Base-by-base conservation (phyloP, 1,140 invertebrate genomes). In the Lithobius niger region DNA sequence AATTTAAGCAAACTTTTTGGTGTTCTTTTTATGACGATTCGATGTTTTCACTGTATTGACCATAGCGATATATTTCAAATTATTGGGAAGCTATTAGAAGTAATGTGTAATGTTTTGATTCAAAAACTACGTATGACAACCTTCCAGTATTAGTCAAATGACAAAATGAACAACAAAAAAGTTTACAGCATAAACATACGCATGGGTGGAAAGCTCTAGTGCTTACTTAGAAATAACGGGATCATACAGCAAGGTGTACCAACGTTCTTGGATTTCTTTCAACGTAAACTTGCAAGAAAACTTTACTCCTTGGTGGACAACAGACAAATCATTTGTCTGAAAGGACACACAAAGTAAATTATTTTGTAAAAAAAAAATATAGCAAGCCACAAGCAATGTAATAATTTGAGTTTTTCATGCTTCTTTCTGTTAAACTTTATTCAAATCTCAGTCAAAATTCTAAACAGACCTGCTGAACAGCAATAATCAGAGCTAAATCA, bases 261-360 rank as follows among this genome's bases (percentile, higher is more conserved):
- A 98, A 55, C 95, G 79, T 57, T 92, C 87, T 65, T 96, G 88
- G 25, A 98, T 80, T 69, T 99, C 93, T 68, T 87, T 83, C 15
- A 96, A 70, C 0, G 90, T 93, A 67, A 97, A 98, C 59, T 87
- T 82, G 66, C 91, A 95, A 0, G 93, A 94, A 74, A 99, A 98
- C 68, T 95, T 97, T 2, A 93, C 83, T 22, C 91, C 90, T 59
- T 86, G 74, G 67, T 96, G 87, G 4, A 98, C 92, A 63, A 80
- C 79, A 28, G 81, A 76, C 31, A 95, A 69, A 68, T 95, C 89
- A 73, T 87, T 88, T 3, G 88, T 88, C 80, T 90, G 67, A 13
- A 54, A 24, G 21, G 10, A 48, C 16, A 53, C 16, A 54, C 47
- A 49, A 36, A 15, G 28, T 42, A 15, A n/a, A n/a, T n/a, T n/a